A percentile compares a stretch with the other conserved stretches of the same genome.
Evolutionary conservation across 2,888 invertebrate genomes (phyloP).

Genomic region (Petrophora chlorosata): DNA sequence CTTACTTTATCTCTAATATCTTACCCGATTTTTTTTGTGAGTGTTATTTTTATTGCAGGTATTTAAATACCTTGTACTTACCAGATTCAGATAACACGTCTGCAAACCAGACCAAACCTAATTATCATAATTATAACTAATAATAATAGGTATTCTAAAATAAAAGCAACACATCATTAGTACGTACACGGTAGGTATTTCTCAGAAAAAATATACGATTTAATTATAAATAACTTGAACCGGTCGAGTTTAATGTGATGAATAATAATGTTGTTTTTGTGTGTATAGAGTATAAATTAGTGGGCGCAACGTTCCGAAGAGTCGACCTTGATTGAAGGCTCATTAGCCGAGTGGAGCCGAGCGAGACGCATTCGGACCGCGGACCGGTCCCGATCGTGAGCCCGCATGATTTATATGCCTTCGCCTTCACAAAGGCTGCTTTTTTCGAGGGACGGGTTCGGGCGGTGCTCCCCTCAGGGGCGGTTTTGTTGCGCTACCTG

Average conservation of each 20-base stretch:
- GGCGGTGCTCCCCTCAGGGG: constrained; percentile 53
- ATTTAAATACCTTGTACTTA: background rate
- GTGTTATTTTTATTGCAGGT: constrained; percentile 1
- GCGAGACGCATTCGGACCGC: constrained; percentile 46
- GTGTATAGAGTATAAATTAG: constrained; percentile 49
- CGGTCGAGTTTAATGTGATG: constrained; percentile 20
- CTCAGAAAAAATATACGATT: constrained; percentile 1
- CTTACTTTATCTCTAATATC: constrained; percentile 28
- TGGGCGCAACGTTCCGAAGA: constrained; percentile 54
- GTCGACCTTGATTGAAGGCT: constrained; percentile 81
- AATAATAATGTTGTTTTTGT: constrained; percentile 28
- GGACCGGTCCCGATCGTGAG: constrained; percentile 73
- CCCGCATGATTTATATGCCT: constrained; percentile 80
- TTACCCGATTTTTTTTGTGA: constrained; percentile 12
- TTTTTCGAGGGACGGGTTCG: constrained; percentile 68
- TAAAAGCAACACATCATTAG: background rate
- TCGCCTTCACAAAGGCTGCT: constrained; percentile 67
- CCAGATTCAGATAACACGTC: no score
- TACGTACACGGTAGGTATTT: constrained; percentile 3
- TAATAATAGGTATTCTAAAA: background rate
- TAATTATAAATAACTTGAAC: constrained; percentile 9
- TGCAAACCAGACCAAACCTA: background rate
- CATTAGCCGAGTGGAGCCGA: constrained; percentile 69
- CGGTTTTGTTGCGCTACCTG: constrained; percentile 77
- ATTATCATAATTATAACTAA: constrained; percentile 8